phyloP scores from a whole-genome alignment of 2,888 invertebrate species.

The Anthrax anthrax region DNA sequence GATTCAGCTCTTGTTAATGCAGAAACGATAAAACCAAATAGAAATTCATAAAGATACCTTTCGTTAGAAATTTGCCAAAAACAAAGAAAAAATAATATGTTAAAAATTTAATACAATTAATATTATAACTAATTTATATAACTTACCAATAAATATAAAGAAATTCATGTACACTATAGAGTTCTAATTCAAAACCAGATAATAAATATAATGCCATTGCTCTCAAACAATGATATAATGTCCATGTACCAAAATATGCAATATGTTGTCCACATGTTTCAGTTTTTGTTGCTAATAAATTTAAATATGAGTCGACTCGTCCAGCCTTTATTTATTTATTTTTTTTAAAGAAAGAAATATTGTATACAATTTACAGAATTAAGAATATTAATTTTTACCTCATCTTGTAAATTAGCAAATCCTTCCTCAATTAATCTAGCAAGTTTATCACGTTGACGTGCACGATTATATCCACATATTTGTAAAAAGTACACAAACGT shows the following conservation, averaged over 20 bases:
- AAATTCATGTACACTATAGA: conserved; percentile 93
- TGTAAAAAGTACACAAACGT: conserved; percentile 77
- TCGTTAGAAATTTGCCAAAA: no score
- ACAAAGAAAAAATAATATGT: neutral
- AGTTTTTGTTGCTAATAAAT: conserved; percentile 45
- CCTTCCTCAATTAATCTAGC: conserved; percentile 74
- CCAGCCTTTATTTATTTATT: conserved; percentile 72
- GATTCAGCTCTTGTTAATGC: conserved; percentile 80
- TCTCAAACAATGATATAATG: conserved; percentile 81
- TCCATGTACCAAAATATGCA: conserved; percentile 88
- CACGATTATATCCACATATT: conserved; percentile 87
- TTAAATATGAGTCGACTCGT: conserved; percentile 72
- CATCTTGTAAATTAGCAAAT: conserved; percentile 80
- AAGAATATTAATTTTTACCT: conserved; percentile 39
- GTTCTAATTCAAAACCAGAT: conserved; percentile 86
- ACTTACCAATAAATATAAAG: conserved; percentile 84
- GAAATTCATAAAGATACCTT: conserved; percentile 84
- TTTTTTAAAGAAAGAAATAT: neutral
- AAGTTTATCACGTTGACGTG: conserved; percentile 86
- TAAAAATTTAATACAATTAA: neutral
- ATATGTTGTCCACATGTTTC: conserved; percentile 56
- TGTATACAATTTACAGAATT: neutral
- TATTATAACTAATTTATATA: neutral
- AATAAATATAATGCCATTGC: conserved; percentile 89
- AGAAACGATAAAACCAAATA: conserved; percentile 88